These are phyloP conservation scores for Galaxias olidus DNA, from an alignment of 2,797 vertebrate genomes.

Conservation along the genomic window DNA sequence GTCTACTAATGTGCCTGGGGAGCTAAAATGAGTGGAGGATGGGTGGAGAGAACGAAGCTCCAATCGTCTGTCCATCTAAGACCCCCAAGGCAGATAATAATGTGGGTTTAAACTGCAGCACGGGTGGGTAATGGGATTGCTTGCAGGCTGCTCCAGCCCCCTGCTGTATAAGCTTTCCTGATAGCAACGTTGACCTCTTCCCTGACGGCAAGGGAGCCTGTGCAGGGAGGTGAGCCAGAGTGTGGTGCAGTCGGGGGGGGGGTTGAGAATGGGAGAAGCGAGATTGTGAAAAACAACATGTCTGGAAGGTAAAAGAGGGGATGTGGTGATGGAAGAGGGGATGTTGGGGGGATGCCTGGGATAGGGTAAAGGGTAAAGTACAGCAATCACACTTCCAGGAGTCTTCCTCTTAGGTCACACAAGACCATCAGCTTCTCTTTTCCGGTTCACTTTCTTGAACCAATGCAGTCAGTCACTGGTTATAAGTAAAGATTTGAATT, in stretches of 20 bases:
- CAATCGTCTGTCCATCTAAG: conserved; percentile 61
- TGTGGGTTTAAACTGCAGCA: conserved; percentile 65
- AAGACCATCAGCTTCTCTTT: too few relatives aligned
- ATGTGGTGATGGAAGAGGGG: conserved; percentile 6
- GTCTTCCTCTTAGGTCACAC: too few relatives aligned
- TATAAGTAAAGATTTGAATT: too few relatives aligned
- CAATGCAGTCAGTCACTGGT: too few relatives aligned
- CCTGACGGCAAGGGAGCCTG: conserved; percentile 14
- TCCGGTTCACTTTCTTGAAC: too few relatives aligned
- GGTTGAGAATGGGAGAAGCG: conserved; percentile 1
- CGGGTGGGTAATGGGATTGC: conserved; percentile 70
- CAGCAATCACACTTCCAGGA: too few relatives aligned
- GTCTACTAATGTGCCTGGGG: conserved; percentile 63
- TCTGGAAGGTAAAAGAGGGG: conserved; percentile 1
- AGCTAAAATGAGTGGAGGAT: conserved; percentile 32
- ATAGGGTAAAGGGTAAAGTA: too few relatives aligned
- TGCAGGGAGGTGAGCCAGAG: conserved; percentile 22
- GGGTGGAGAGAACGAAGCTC: conserved; percentile 30
- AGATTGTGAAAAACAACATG: neutral
- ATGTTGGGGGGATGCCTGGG: neutral
- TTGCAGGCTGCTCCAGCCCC: conserved; percentile 33
- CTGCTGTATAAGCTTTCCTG: conserved; percentile 56
- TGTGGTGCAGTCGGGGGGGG: conserved; percentile 9
- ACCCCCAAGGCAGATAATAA: conserved; percentile 56
- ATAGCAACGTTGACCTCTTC: conserved; percentile 57